phyloP scores from a whole-genome alignment of 2,113 vertebrate species.

The Pyrgilauda ruficollis region DNA sequence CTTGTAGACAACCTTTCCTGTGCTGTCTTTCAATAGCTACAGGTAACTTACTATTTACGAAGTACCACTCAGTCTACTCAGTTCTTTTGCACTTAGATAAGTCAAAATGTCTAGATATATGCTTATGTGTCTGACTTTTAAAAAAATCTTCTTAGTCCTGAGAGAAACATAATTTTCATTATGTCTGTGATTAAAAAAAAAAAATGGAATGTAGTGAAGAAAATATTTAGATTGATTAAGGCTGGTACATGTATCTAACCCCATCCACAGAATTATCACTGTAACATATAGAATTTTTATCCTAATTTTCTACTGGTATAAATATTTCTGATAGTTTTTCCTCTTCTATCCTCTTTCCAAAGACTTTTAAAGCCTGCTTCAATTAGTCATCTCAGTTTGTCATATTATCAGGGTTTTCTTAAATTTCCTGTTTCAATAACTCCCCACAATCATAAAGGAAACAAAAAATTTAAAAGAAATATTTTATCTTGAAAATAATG shows the following conservation, averaged over 20 bases:
- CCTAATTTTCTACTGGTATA: not conserved
- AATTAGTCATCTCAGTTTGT: not conserved
- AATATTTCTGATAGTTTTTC: not conserved
- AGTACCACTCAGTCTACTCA: not conserved
- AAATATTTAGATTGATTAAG: not conserved
- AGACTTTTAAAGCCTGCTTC: not conserved
- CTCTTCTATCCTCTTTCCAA: not conserved
- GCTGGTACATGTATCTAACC: not conserved
- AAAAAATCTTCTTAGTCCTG: not conserved
- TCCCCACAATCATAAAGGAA: not conserved
- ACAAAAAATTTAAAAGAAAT: not conserved
- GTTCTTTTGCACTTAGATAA: not conserved
- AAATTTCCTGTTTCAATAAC: not conserved
- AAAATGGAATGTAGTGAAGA: not conserved
- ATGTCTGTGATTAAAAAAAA: not conserved
- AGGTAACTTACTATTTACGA: not conserved
- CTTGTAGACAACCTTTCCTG: not conserved
- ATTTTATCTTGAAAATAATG: not conserved
- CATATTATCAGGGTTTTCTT: not conserved
- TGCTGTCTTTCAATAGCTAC: not conserved
- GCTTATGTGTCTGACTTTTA: not conserved
- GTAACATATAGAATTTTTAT: not conserved
- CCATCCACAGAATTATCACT: not conserved
- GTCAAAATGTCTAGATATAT: not conserved
- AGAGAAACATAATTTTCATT: not conserved